These are phyloP conservation scores for Platerodrilus igneus DNA, from an alignment of 2,888 invertebrate species.

Conservation along the genomic window DNA sequence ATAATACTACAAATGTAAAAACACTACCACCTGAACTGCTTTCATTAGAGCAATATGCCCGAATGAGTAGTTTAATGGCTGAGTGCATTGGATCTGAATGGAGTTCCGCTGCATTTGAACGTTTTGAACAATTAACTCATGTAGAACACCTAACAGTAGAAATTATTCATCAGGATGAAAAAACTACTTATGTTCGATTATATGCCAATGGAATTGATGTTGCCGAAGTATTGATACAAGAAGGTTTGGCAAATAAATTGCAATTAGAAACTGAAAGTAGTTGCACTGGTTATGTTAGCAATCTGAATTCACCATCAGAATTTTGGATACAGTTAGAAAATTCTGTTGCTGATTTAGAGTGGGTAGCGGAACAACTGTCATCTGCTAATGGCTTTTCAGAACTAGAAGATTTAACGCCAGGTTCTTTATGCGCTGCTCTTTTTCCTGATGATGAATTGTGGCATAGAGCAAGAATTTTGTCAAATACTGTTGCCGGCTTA, in stretches of 20 bases:
- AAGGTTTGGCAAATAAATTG: conserved; percentile 52
- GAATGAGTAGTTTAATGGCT: conserved; percentile 65
- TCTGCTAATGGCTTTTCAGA: conserved; percentile 53
- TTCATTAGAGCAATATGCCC: conserved; percentile 53
- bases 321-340: conserved; percentile 72
- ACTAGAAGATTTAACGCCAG: conserved; percentile 53
- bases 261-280: conserved; percentile 27
- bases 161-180: conserved; percentile 50
- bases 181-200: conserved; percentile 62
- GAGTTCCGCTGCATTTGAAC: conserved; percentile 55
- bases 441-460: conserved; percentile 63
- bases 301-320: conserved; percentile 62
- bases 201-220: conserved; percentile 58
- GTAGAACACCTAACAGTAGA: conserved; percentile 26
- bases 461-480: conserved; percentile 62
- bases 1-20: conserved; percentile 57
- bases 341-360: conserved; percentile 55
- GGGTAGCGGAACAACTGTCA: conserved; percentile 56
- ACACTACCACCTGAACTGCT: conserved; percentile 58
- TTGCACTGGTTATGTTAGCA: conserved; percentile 60
- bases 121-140: conserved; percentile 48
- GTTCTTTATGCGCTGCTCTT: conserved; percentile 60
- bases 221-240: conserved; percentile 56
- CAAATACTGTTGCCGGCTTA: conserved; percentile 53
- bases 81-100: conserved; percentile 64